Conservation (phyloP, 2,797 vertebrate genomes). For the Melanogrammus aeglefinus region DNA sequence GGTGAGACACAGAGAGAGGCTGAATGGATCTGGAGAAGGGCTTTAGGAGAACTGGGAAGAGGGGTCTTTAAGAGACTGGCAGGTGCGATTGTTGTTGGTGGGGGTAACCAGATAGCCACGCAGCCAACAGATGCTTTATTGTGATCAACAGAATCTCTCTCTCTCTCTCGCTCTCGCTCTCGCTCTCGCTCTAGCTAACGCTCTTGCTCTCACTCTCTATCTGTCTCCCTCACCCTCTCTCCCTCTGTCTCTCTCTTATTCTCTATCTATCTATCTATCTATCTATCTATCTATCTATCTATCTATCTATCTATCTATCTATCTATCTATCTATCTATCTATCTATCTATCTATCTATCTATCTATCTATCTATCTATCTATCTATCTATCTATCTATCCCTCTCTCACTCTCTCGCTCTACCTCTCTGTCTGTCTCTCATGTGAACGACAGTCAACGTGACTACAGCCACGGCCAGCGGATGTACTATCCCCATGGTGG, state of each 20-base stretch:
- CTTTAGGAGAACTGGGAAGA: conserved; percentile 40
- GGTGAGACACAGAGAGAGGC: conserved; percentile 15
- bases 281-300: too few relatives aligned
- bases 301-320: too few relatives aligned
- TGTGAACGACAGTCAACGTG: conserved; percentile 12
- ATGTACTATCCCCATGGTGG: neutral
- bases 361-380: too few relatives aligned
- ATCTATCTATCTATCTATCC: too few relatives aligned
- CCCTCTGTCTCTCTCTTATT: neutral
- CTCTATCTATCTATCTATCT: neutral
- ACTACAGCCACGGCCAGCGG: neutral
- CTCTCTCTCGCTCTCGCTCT: conserved; percentile 18
- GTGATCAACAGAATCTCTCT: conserved; percentile 17
- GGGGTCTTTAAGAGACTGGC: conserved; percentile 35
- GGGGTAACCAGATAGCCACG: conserved; percentile 36
- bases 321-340: too few relatives aligned
- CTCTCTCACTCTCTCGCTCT: too few relatives aligned
- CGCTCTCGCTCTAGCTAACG: neutral
- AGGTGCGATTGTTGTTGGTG: conserved; percentile 47
- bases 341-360: too few relatives aligned
- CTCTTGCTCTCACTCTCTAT: neutral
- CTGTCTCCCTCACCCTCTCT: too few relatives aligned
- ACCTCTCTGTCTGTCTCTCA: too few relatives aligned
- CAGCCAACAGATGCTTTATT: conserved; percentile 22
- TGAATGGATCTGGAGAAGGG: conserved; percentile 42